Base-by-base conservation (phyloP, 2,113 vertebrate species). In the Poeciliopsis prolifica region DNA sequence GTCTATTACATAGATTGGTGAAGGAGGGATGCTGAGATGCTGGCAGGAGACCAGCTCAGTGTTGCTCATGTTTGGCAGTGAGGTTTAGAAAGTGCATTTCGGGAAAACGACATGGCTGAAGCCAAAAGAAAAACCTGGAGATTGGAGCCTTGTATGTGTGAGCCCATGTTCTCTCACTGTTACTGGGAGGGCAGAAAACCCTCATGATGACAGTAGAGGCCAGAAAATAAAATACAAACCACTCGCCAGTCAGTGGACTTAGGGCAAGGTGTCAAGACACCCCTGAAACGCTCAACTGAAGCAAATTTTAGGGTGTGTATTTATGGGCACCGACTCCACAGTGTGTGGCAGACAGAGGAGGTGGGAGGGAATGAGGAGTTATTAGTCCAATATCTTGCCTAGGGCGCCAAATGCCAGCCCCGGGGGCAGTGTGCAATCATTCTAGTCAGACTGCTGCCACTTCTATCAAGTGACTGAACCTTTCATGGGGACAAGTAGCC, bases 321-420 rank as follows among this genome's bases (percentile, higher is more conserved):
- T 63, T 62, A 11, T 61, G 26, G 54, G 42, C 4, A 1, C 17
- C 72, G 40, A 72, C 14, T 74, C 24, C 29, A 67, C 67, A 70
- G 69, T 75, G 1, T 35, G 4, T 1, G 10, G 22, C 22, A 30
- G 28, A 63, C 58, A 22, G 37, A n/a, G 64, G 62, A 54, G 44
- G 42, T 70, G 65, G 29, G 15, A 64, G 58, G 33, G 33, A 71
- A 60, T 66, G 77, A 72, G 74, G 82, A 83, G 84, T 88, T 89
- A 91, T 91, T 83, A 85, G 86, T 90, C 79, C 84, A 84, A 78
- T 86, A 90, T 83, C 84, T 91, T n/a, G 88, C 89, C 88, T 81
- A 24, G 75, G 88, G 92, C 87, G 29, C 84, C 90, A 88, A 86
- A 89, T 90, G 87, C 80, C 87, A 91, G 82, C 78, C 88, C 90